Base-by-base conservation (phyloP, 2,888 invertebrate genomes). In the Gari tellinella region DNA sequence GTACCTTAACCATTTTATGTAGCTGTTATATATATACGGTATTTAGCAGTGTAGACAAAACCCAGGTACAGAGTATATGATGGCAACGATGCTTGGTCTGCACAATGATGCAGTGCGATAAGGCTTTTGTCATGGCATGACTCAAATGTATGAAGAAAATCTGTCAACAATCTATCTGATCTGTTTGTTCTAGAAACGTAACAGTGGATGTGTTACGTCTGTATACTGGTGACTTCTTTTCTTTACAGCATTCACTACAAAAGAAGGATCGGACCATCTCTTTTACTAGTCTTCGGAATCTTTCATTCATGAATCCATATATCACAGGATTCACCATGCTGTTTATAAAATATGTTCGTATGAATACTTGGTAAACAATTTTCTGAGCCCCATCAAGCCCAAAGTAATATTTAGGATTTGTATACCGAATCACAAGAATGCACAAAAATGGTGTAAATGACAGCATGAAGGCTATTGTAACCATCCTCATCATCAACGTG, bases 401-500 rank as follows among this genome's bases (percentile, higher is more conserved):
- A 2, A 60, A 31, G 19, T 63, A 72, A 51, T 74, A 72, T 7
- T 53, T 43, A 1, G 64, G 58, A 31, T 78, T 56, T 17, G 72
- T 66, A 49, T 74, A 73, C n/a, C 78, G 57, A 14, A 78, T 73
- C 2, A 74, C 64, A 15, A 73, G 52, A 19, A 78, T 56, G 2
- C 63, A 41, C 12, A 78, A 58, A 45, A 78, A 78, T 26, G 78
- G 78, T 21, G 73, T 78, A 40, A 66, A 78, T 23, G 70, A 67
- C 41, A 74, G 15, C 78, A 78, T 78, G 31, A 78, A 73, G 0
- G 73, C 78, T 12, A 78, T 65, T 0, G 78, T 78, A 1, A 78
- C 78, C 78, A 78, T 70, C 23, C 78, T 48, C 78, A 78, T 74
- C 78, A 74, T 74, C 1, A 73, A 62, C 7, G 78, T 73, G 41